Evolutionary conservation across 2,113 vertebrate species (phyloP).

Genomic region (Amia ocellicauda): DNA sequence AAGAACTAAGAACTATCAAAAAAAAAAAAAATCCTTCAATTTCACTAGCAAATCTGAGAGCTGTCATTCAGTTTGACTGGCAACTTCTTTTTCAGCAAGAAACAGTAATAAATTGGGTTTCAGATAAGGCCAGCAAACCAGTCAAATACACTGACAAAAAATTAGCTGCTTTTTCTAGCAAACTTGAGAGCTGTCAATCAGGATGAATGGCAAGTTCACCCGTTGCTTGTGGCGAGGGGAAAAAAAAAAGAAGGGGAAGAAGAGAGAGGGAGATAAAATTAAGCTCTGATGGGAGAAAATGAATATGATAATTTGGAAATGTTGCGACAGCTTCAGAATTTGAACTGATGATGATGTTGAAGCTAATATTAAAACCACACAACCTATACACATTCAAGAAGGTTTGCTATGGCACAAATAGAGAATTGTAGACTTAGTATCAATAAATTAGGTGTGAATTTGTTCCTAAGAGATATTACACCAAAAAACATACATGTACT

Average conservation of each 20-base stretch:
- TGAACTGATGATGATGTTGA: conserved; percentile 55
- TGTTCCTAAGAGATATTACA: neutral
- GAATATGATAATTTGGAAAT: conserved; percentile 40
- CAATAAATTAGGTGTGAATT: neutral
- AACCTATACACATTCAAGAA: neutral
- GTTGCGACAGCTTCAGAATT: conserved; percentile 20
- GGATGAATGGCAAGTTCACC: conserved; percentile 57
- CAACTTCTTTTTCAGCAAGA: conserved; percentile 53
- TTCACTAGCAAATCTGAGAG: conserved; percentile 56
- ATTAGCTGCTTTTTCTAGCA: conserved; percentile 56
- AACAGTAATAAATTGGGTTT: conserved; percentile 63
- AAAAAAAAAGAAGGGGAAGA: conserved; percentile 21
- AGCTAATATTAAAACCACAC: too few relatives aligned
- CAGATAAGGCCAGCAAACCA: conserved; percentile 59
- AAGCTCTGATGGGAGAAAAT: conserved; percentile 55
- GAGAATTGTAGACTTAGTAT: neutral
- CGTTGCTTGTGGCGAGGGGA: conserved; percentile 51
- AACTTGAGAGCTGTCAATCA: conserved; percentile 72
- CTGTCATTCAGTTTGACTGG: conserved; percentile 66
- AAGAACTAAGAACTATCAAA: conserved; percentile 23
- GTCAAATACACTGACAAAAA: conserved; percentile 38
- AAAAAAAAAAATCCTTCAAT: conserved; percentile 54
- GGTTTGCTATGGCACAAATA: neutral
- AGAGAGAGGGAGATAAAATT: conserved; percentile 35
- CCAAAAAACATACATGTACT: too few relatives aligned